Conservation (phyloP, 2,888 invertebrate genomes). For the Exocentrus adspersus region DNA sequence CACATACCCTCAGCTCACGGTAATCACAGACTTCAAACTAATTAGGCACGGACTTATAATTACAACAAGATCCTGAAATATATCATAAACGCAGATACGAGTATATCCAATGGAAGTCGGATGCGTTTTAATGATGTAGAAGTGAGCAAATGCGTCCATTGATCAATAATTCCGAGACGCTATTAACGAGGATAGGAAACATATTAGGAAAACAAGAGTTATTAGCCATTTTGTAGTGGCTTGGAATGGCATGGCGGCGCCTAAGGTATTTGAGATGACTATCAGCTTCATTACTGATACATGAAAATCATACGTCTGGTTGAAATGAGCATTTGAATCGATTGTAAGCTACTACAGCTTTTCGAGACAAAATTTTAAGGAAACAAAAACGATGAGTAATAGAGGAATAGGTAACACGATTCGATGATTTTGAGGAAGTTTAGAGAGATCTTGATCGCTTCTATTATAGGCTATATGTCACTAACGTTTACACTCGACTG, state of each 20-base stretch:
- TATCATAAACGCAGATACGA: too few relatives aligned
- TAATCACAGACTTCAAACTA: conserved; percentile 23
- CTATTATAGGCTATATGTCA: too few relatives aligned
- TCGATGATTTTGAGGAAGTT: too few relatives aligned
- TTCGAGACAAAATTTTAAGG: too few relatives aligned
- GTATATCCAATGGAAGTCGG: neutral
- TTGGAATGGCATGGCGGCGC: neutral
- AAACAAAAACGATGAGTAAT: too few relatives aligned
- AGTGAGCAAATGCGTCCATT: conserved; percentile 3
- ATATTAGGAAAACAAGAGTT: conserved; percentile 3
- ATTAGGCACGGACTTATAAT: conserved; percentile 35
- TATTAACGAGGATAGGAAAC: neutral
- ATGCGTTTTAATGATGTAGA: conserved; percentile 10
- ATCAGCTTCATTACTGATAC: neutral
- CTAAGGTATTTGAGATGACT: neutral
- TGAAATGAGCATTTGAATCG: neutral
- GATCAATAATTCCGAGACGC: conserved; percentile 3
- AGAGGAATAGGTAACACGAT: too few relatives aligned
- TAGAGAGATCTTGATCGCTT: too few relatives aligned
- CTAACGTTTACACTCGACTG: too few relatives aligned
- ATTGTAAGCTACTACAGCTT: too few relatives aligned
- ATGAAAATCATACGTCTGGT: neutral
- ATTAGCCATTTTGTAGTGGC: conserved; percentile 3
- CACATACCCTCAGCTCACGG: neutral
- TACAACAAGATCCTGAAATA: conserved; percentile 8